Conservation (phyloP, 1,140 invertebrate species). For the Onthophagus taurus region DNA sequence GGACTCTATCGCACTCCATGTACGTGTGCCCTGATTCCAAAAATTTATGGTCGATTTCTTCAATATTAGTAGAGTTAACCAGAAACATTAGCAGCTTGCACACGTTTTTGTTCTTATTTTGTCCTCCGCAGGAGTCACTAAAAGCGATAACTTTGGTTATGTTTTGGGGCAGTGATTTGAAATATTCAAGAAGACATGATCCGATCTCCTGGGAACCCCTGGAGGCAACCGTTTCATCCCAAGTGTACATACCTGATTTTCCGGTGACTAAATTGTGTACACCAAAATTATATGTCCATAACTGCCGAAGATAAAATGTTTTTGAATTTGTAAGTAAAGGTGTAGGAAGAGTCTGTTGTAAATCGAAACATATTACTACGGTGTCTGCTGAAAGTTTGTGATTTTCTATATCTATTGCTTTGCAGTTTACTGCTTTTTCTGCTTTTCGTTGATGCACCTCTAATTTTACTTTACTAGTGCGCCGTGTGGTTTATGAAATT, state of each 20-base stretch:
- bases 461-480: not conserved
- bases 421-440: conserved; percentile 8
- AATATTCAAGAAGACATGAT: conserved; percentile 9
- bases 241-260: conserved; percentile 14
- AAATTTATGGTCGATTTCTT: conserved; percentile 14
- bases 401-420: conserved; percentile 13
- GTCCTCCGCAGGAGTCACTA: conserved; percentile 19
- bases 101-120: conserved; percentile 21
- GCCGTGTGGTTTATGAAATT: conserved; percentile 4
- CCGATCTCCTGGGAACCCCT: conserved; percentile 15
- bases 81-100: conserved; percentile 17
- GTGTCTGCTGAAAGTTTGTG: not conserved
- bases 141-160: conserved; percentile 13
- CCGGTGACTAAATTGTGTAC: conserved; percentile 12
- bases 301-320: conserved; percentile 15
- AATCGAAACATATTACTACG: conserved; percentile 14
- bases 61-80: conserved; percentile 14
- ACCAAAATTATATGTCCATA: too few relatives aligned
- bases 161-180: conserved; percentile 8
- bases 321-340: conserved; percentile 14
- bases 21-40: conserved; percentile 9
- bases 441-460: conserved; percentile 14
- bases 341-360: conserved; percentile 17
- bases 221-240: conserved; percentile 18
- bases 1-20: conserved; percentile 11